Evolutionary conservation across 2,888 invertebrate genomes (phyloP).

Genomic region (Mesodorylaimus sp.): DNA sequence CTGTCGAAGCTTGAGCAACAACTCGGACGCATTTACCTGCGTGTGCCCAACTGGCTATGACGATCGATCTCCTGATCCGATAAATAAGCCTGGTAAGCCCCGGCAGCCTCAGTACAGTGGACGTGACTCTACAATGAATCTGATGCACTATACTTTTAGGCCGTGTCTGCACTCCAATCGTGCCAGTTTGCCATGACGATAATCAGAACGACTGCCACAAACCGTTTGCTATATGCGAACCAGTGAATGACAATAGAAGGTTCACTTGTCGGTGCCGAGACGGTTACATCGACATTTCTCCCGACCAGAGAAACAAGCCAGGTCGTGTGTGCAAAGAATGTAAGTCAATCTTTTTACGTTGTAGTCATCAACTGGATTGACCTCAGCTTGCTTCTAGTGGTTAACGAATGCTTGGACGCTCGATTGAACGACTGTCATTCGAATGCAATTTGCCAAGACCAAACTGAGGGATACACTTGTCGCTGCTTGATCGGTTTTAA

Average conservation of each 20-base stretch:
- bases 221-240: conserved; percentile 24
- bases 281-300: conserved; percentile 8
- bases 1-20: conserved; percentile 17
- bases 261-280: conserved; percentile 10
- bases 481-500: conserved; percentile 16
- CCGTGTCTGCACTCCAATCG: conserved; percentile 22
- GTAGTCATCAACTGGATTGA: not conserved
- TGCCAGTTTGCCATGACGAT: conserved; percentile 21
- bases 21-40: conserved; percentile 25
- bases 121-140: not conserved
- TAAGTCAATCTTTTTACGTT: not conserved
- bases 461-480: conserved; percentile 8
- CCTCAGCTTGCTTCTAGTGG: conserved; percentile 6
- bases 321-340: conserved; percentile 7
- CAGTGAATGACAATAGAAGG: conserved; percentile 10
- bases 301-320: conserved; percentile 2
- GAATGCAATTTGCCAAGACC: conserved; percentile 25
- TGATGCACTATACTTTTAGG: conserved; percentile 10
- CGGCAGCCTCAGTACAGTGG: too few relatives aligned
- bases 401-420: conserved; percentile 27
- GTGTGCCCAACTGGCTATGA: conserved; percentile 25
- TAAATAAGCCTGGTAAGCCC: conserved; percentile 16
- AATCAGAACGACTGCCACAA: conserved; percentile 27
- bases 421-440: conserved; percentile 26
- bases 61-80: conserved; percentile 21